Evolutionary conservation across 1,140 invertebrate genomes (phyloP).

Genomic region (Drepana arcuata): DNA sequence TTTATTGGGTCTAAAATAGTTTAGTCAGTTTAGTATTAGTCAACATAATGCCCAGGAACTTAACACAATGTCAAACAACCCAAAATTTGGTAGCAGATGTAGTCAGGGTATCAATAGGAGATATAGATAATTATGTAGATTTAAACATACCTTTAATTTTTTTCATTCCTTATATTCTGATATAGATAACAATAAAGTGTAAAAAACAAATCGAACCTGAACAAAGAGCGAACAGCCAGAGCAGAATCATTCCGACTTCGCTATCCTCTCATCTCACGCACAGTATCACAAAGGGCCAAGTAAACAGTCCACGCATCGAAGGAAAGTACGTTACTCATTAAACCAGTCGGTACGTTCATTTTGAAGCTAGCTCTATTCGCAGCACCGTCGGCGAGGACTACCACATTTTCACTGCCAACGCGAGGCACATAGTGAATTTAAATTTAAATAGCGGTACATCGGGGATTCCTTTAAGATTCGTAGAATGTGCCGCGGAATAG

Average conservation of each 20-base stretch:
- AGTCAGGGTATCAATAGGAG: too few species aligned
- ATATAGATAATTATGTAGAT: too few species aligned
- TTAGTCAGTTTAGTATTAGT: too few species aligned
- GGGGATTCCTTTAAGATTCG: conserved; percentile 49
- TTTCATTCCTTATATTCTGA: too few species aligned
- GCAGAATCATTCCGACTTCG: conserved; percentile 48
- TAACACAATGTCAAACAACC: too few species aligned
- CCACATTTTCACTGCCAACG: conserved; percentile 61
- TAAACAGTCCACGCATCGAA: conserved; percentile 37
- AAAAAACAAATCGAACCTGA: conserved; percentile 37
- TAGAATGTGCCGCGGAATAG: conserved; percentile 22
- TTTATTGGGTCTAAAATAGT: too few species aligned
- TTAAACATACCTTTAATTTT: too few species aligned
- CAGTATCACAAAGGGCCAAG: conserved; percentile 30
- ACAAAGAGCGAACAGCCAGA: conserved; percentile 39
- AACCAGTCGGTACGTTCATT: conserved; percentile 53
- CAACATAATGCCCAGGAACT: too few species aligned
- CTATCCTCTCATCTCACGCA: conserved; percentile 35
- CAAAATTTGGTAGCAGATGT: too few species aligned
- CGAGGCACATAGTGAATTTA: conserved; percentile 52
- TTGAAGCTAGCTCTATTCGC: conserved; percentile 53
- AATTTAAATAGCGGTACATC: conserved; percentile 64
- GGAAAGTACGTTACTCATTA: conserved; percentile 44
- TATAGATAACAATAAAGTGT: too few species aligned
- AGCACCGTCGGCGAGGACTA: conserved; percentile 45